Evolutionary conservation across 2,113 vertebrate species (phyloP).

Genomic region (Reinhardtius hippoglossoides): DNA sequence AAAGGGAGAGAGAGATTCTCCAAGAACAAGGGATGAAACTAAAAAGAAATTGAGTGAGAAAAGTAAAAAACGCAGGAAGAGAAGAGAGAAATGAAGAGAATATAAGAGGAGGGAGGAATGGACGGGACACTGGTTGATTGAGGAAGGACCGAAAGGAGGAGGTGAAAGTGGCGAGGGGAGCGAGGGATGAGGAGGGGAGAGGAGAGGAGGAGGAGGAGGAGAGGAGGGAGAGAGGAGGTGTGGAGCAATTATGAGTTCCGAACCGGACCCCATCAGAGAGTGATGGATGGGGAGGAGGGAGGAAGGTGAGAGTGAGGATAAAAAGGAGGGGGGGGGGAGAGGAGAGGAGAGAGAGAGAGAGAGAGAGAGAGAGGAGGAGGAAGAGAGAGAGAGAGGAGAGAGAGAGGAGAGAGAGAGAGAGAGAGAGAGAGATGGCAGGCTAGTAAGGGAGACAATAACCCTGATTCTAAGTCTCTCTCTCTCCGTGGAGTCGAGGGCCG

Average conservation of each 20-base stretch:
- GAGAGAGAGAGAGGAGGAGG: conserved; percentile 8
- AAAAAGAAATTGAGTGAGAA: too few species aligned
- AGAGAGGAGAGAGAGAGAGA: background rate
- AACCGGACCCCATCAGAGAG: conserved; percentile 49
- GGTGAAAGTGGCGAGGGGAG: background rate
- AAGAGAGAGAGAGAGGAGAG: conserved; percentile 13
- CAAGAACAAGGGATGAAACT: too few species aligned
- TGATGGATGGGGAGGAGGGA: conserved; percentile 35
- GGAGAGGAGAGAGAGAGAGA: background rate
- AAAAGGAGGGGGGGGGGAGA: too few species aligned
- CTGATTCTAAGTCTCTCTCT: conserved; percentile 39
- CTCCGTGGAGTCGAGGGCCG: conserved; percentile 29
- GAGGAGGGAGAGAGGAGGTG: too few species aligned
- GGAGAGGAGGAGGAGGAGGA: background rate
- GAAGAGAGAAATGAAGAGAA: background rate
- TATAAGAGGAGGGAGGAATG: background rate
- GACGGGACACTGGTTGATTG: background rate
- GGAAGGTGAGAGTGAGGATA: conserved; percentile 10
- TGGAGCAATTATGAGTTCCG: conserved; percentile 24
- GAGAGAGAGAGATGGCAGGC: conserved; percentile 30
- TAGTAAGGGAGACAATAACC: conserved; percentile 59
- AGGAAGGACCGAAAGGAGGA: background rate
- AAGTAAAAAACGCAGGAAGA: too few species aligned
- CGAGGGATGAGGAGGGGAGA: background rate
- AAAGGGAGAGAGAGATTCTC: too few species aligned